A percentile compares a stretch with the other conserved stretches of the same genome.
Conservation (phyloP, 2,797 vertebrate genomes). For the Acanthornis magna region DNA sequence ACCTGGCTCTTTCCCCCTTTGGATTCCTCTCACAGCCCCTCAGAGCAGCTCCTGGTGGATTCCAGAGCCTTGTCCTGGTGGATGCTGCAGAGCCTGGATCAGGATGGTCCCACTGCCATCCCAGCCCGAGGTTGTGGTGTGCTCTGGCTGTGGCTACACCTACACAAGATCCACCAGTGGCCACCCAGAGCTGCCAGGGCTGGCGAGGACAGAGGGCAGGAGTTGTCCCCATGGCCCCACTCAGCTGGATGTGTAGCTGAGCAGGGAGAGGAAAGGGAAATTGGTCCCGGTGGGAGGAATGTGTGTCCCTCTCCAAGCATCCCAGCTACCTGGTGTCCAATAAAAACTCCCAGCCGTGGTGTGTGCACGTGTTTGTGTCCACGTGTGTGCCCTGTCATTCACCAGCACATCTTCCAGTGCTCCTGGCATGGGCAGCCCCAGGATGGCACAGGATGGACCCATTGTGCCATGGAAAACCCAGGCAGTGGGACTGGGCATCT, state of each 20-base stretch:
- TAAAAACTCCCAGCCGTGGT: neutral
- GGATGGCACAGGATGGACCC: neutral
- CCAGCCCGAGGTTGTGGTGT: neutral
- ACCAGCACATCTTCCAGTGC: neutral
- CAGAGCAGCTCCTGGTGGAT: accelerated
- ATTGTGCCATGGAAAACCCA: neutral
- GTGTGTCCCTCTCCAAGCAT: neutral
- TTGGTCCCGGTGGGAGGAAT: neutral
- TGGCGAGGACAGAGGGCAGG: neutral
- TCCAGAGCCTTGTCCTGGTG: neutral
- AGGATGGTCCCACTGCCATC: neutral
- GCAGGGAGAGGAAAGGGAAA: neutral
- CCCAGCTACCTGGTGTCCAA: neutral
- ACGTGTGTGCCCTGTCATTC: neutral
- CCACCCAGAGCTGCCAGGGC: neutral
- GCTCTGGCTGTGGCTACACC: accelerated
- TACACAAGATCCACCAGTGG: neutral
- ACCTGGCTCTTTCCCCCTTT: neutral
- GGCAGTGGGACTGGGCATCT: neutral
- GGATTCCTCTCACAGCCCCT: neutral
- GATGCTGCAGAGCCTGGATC: neutral
- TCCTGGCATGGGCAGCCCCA: neutral
- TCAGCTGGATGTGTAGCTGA: neutral
- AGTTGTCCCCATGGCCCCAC: accelerated
- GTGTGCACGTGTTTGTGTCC: neutral